Evolutionary conservation across 2,888 invertebrate genomes (phyloP), one percentile per base, ranked within the genome.

Genomic region (Calephelis perditalis): DNA sequence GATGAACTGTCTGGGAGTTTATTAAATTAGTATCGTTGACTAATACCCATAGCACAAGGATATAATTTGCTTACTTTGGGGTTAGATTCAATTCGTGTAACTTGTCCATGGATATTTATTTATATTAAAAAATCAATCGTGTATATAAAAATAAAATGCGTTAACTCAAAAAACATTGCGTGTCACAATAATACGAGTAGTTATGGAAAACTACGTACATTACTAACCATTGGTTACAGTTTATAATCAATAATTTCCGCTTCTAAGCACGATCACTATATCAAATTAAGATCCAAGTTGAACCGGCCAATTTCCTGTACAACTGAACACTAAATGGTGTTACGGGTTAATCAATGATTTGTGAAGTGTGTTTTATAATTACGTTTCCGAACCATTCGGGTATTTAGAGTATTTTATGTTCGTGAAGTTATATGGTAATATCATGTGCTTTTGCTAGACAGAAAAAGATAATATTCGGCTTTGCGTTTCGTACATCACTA

Each of bases 201-300:
- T 15, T 57, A 58, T 52, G 62, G 58, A 62, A 60, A 62, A 55
- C 56, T 47, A 47, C 56, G 46, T 57, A 57, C 47, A 58, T 58
- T 63, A 52, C 59, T 62, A 64, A 64, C 63, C 62, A 62, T 62
- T 59, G 58, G 60, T 58, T 61, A 64, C 62, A 62, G 63, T 62
- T 63, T 65, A 60, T 66, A 67, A 67, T 66, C 66, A 66, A 68
- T 68, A 68, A 65, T 68, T 65, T 68, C 66, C 68, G 66, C 62
- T 63, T 57, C 62, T 61, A 55, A 58, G 62, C 67, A 69, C 65
- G 67, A 69, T 65, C 63, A 60, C 61, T 60, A 61, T 64, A 67
- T 66, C 67, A 66, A 68, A 69, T 69, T 65, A 60, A 64, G 64
- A 62, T 65, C 65, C 65, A 69, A 63, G 63, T 65, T 59, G 60